Evolutionary conservation across 1,140 invertebrate genomes (phyloP), one percentile per base, ranked within the genome.

Genomic region (Drosophila paulistorum): DNA sequence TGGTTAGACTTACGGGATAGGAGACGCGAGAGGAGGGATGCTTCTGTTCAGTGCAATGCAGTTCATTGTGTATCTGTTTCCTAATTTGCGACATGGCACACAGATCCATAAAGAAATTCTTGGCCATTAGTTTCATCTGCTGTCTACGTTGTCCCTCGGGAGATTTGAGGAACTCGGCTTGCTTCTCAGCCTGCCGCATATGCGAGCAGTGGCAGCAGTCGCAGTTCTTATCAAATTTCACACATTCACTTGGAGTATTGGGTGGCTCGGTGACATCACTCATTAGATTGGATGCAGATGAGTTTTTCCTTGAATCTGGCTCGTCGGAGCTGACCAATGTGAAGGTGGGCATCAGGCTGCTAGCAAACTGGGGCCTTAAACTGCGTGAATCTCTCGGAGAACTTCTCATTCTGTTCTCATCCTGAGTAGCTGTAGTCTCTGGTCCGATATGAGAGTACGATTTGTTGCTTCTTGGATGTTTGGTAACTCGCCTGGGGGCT

Each of bases 31-130:
- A 10, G 0, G 71, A 48, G 0, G 80, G 71, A 0, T 64, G 55
- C 37, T 63, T 54, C 0, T 26, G 23, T 0, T 69, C 51, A 1
- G 10, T 71, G 11, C 77, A 77, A 14, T 75, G 14, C 7, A 89
- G 41, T 0, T 58, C 20, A 13, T 51, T 61, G 6, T 64, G 41
- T 7, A 81, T 55, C 9, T 48, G 37, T 14, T 60, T 30, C 11
- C 80, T 71, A 9, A 74, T 68, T 1, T 30, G 6, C 1, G 84
- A 26, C 45, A 89, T 54, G 0, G 77, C 77, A 48, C 55, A 66
- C n/a, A 89, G 58, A 45, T 89, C 84, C 84, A 89, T 73, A 9
- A 89, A 69, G 17, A 89, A 64, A 62, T 68, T 73, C 45, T 89
- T 84, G 48, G 86, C 41, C 23, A 77, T 63, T 60, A 75, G 35